These are phyloP conservation scores for Proctacanthus coquilletti DNA, from an alignment of 1,140 invertebrate species.

Conservation along the genomic window DNA sequence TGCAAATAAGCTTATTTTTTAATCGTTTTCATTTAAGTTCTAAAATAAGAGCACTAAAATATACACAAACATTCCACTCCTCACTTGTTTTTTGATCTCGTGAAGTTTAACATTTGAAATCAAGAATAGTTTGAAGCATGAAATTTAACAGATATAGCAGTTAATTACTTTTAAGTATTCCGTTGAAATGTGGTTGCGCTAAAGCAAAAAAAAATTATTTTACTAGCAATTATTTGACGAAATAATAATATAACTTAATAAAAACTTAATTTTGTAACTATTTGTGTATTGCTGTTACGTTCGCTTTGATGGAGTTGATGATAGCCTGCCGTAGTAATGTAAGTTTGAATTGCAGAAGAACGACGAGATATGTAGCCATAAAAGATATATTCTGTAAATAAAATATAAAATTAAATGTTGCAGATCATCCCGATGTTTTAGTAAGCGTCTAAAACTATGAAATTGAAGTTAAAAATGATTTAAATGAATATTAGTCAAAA, in stretches of 20 bases:
- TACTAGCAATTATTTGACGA: neutral
- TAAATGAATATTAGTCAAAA: slow-evolving; percentile 2
- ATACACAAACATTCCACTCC: too few relatives aligned
- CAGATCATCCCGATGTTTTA: neutral
- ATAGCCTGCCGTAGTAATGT: slow-evolving; percentile 31
- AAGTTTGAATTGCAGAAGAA: slow-evolving; percentile 48
- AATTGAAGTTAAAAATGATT: slow-evolving; percentile 3
- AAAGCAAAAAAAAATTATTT: too few relatives aligned
- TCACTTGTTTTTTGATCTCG: too few relatives aligned
- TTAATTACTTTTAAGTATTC: too few relatives aligned
- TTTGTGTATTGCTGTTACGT: neutral
- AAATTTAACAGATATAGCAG: too few relatives aligned
- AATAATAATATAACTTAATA: neutral
- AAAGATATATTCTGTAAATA: slow-evolving; percentile 43
- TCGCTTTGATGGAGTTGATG: neutral
- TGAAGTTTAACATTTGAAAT: too few relatives aligned
- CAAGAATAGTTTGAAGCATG: too few relatives aligned
- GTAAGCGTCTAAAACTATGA: neutral
- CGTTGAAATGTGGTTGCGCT: too few relatives aligned
- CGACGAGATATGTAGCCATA: slow-evolving; percentile 49
- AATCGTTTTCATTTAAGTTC: too few relatives aligned
- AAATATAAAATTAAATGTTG: slow-evolving; percentile 2
- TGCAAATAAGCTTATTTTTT: too few relatives aligned
- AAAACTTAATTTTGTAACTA: neutral
- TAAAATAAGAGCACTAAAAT: too few relatives aligned